These are phyloP conservation scores for Drosophila neocordata DNA, from an alignment of 1,140 invertebrate genomes.

Conservation along the genomic window DNA sequence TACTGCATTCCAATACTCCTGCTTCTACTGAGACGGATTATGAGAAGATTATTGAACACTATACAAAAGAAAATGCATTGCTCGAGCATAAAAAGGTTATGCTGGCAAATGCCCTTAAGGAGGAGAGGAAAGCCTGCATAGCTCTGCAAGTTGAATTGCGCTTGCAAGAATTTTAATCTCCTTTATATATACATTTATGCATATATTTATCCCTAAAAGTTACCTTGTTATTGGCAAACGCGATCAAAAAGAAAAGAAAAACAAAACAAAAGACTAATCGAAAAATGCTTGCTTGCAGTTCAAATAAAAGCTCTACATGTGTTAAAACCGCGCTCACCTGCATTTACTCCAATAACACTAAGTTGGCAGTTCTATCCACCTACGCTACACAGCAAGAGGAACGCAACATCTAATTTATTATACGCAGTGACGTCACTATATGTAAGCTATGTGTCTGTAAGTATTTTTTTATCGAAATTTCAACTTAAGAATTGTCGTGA, in stretches of 20 bases:
- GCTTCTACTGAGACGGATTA: slow-evolving; percentile 83
- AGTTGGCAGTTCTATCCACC: slow-evolving; percentile 8
- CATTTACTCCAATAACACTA: background rate
- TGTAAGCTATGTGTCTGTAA: background rate
- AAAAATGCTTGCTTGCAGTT: slow-evolving; percentile 4
- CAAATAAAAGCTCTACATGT: slow-evolving; percentile 17
- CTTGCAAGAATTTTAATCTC: slow-evolving; percentile 67
- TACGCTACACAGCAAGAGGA: background rate
- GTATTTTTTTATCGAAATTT: no score
- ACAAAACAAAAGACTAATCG: background rate
- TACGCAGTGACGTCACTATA: background rate
- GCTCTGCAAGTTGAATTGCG: slow-evolving; percentile 86
- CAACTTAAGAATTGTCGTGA: no score
- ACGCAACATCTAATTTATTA: background rate
- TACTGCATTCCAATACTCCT: background rate
- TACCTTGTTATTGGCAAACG: slow-evolving; percentile 6
- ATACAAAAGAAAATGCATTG: slow-evolving; percentile 86
- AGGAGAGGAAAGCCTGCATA: slow-evolving; percentile 87
- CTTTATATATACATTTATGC: slow-evolving; percentile 1
- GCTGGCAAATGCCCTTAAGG: slow-evolving; percentile 86
- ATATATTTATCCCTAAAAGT: slow-evolving; percentile 2
- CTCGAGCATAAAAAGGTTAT: slow-evolving; percentile 87
- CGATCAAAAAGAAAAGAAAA: slow-evolving; percentile 15
- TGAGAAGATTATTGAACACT: slow-evolving; percentile 83
- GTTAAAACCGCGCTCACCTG: background rate